Base-by-base conservation (phyloP, 2,113 vertebrate genomes). In the Diglossa brunneiventris region DNA sequence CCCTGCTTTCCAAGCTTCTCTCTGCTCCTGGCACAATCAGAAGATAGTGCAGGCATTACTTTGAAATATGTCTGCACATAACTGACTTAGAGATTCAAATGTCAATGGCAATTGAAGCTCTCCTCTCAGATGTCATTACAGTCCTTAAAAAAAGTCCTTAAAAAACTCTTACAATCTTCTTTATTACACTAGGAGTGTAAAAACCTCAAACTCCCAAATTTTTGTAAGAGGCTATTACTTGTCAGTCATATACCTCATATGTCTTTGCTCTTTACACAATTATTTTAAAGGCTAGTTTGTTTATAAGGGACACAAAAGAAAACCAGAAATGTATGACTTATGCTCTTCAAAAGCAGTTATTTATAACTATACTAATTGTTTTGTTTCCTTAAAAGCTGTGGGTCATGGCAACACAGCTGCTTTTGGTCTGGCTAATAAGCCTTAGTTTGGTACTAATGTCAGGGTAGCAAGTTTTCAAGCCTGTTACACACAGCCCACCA, bases 281-380 rank as follows among this genome's bases (percentile, higher is more conserved):
- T 92, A 94, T 87, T 88, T 90, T 86, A 83, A 79, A 39, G 59
- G 24, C 28, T 87, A 82, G 56, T 42, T 85, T 80, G 26, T 94
- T 97, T 93, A 44, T 41, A 80, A 67, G 27, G 21, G 56, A 52
- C 64, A 90, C 72, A 95, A 91, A 85, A 77, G 84, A 77, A 92
- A 95, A 93, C 9, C 23, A 83, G 72, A 87, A 92, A 89, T 77
- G 28, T 70, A 85, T 58, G 74, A 79, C 33, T 94, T 89, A 18
- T 0, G 4, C 18, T 83, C 75, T 90, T 93, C 78, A 72, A 56
- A 96, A 96, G 49, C 31, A 49, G 49, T 76, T 93, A 88, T 90
- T 73, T 94, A 70, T 91, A 95, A 76, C 55, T 59, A 17, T n/a
- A 37, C 72, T 92, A 83, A 89, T 83, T 85, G 79, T 85, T 94